Conservation (phyloP, 30 jellyfish, hydroid and myxozoan species). For the Phacellophora camtschatica region DNA sequence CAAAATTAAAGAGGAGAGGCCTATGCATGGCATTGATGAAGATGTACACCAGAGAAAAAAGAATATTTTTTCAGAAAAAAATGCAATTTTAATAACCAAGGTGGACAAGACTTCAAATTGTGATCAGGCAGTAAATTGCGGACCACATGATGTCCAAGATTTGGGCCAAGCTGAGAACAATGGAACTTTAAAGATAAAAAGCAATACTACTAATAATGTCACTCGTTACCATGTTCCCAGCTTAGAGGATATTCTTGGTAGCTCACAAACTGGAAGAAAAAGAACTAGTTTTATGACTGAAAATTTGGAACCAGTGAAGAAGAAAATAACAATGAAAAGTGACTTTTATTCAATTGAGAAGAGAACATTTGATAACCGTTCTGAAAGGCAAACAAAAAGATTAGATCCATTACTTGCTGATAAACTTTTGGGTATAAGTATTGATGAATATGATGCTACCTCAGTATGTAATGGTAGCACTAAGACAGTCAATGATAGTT, state of each 20-base stretch:
- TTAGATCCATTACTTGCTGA: background rate
- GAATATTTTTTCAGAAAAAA: too few species aligned
- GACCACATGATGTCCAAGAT: too few species aligned
- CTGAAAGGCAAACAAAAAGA: background rate
- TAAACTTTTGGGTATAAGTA: background rate
- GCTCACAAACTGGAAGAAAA: background rate
- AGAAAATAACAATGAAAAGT: background rate
- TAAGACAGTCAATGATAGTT: background rate
- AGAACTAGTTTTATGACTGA: background rate
- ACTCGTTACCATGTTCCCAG: background rate
- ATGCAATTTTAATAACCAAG: too few species aligned
- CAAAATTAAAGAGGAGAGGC: too few species aligned
- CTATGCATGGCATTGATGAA: too few species aligned
- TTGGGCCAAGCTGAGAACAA: too few species aligned
- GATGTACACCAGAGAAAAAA: too few species aligned
- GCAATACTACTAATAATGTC: too few species aligned
- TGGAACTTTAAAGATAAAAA: too few species aligned
- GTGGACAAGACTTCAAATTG: too few species aligned
- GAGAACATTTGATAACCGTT: background rate
- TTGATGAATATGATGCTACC: background rate
- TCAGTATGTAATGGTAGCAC: background rate
- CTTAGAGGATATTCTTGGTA: background rate
- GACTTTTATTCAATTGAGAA: background rate
- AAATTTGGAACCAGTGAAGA: background rate
- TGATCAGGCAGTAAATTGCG: too few species aligned